Evolutionary conservation across 2,797 vertebrate genomes (phyloP), one percentile per base, ranked within the genome.

Genomic region (Aplochiton taeniatus): DNA sequence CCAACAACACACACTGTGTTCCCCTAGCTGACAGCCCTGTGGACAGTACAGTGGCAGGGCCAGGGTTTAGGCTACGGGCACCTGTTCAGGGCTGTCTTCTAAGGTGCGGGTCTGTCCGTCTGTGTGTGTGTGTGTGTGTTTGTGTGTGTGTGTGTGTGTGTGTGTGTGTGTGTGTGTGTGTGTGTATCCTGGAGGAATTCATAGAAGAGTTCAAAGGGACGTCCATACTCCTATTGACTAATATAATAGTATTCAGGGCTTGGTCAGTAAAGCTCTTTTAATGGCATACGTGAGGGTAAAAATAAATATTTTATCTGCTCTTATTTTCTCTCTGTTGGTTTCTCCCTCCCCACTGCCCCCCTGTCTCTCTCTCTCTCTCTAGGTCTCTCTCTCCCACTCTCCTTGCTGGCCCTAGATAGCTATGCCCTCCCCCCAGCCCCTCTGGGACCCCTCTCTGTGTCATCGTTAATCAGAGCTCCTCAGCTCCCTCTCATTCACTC

Each of bases 381-480:
- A 78, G 78, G 74, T 83, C 80, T 87, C 82, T 20, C 69, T 41
- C 68, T 48, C 60, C 20, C 54, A 18, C 53, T 63, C 60, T 57
- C 60, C 63, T 53, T 84, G 84, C 84, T 89, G 87, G 89, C 87
- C 89, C 85, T 74, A 87, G 87, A 90, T 90, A 89, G 83, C 86
- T 88, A 75, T 83, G 82, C 85, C 85, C 85, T 83, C 86, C 85
- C 85, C 81, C 83, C 82, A 81, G 75, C 79, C 86, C 89, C 87
- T 88, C 75, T 87, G 87, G 86, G 87, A 88, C 87, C 77, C 76
- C 78, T 80, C 85, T 87, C 87, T 86, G 85, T 83, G 85, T 89
- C 31, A 83, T 88, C 87, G 84, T 88, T 90, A 90, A 90, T 90
- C 89, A 89, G 88, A 87, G 82, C 85, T 87, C 85, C 90, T 86